Conservation (phyloP, 2,888 invertebrate genomes). For the Cheilosia vernalis region DNA sequence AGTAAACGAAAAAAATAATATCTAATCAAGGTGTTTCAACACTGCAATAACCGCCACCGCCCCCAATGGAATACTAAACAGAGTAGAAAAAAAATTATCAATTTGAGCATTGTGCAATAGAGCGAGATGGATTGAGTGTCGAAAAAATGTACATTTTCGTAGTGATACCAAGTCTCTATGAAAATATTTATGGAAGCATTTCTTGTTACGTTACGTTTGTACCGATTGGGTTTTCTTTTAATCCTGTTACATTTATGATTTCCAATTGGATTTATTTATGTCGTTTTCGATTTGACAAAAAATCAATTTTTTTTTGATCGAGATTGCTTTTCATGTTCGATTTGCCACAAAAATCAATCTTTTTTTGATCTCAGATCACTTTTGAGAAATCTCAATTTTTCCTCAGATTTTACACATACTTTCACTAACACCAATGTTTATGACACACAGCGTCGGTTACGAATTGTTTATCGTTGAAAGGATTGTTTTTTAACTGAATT, state of each 20-base stretch:
- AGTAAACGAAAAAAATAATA: conserved; percentile 48
- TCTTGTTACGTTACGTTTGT: conserved; percentile 25
- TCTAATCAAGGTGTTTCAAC: conserved; percentile 60
- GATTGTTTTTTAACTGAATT: no score
- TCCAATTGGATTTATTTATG: not conserved
- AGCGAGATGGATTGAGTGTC: conserved; percentile 41
- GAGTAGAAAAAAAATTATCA: conserved; percentile 61
- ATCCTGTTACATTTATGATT: not conserved
- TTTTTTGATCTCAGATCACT: no score
- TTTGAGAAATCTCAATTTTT: no score
- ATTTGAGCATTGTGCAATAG: conserved; percentile 65
- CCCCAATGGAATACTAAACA: conserved; percentile 72
- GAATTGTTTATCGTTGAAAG: no score
- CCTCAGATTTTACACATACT: no score
- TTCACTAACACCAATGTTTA: no score
- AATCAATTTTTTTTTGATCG: no score
- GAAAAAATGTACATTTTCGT: conserved; percentile 12
- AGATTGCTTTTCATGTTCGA: no score
- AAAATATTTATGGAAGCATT: not conserved
- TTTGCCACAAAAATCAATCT: no score
- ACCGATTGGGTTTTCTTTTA: not conserved
- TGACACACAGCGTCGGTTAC: no score
- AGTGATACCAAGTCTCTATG: conserved; percentile 46
- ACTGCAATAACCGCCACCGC: conserved; percentile 75
- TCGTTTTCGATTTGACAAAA: no score